Percentiles rank a stretch among this genome's conserved stretches.
phyloP scores from a whole-genome alignment of 1,140 invertebrate species.

The Drosophila erecta region DNA sequence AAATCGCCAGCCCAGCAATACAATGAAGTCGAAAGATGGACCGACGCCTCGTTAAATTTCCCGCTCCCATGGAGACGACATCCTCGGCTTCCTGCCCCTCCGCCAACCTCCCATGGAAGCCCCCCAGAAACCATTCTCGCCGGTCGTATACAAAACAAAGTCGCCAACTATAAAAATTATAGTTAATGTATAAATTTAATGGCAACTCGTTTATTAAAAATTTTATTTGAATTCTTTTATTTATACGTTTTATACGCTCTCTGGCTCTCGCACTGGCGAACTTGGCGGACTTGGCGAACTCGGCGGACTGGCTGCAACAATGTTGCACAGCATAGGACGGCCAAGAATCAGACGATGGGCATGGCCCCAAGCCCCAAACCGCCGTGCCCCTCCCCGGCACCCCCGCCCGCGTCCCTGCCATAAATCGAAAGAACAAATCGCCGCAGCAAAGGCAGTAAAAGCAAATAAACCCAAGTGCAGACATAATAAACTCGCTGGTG shows the following conservation, averaged over 20 bases:
- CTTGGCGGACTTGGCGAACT: slow-evolving; percentile 29
- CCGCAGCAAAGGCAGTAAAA: slow-evolving; percentile 81
- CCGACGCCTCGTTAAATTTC: slow-evolving; percentile 66
- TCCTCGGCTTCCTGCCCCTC: slow-evolving; percentile 42
- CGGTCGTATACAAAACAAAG: slow-evolving; percentile 79
- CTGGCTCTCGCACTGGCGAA: slow-evolving; percentile 64
- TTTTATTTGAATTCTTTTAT: slow-evolving; percentile 84
- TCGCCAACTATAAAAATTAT: slow-evolving; percentile 84
- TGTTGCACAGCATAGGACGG: slow-evolving; percentile 67
- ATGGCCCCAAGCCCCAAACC: slow-evolving; percentile 1
- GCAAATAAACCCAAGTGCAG: slow-evolving; percentile 82
- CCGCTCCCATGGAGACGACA: slow-evolving; percentile 23
- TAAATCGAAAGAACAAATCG: slow-evolving; percentile 83
- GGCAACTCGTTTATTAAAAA: slow-evolving; percentile 84
- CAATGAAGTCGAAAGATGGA: slow-evolving; percentile 57
- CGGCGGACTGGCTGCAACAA: slow-evolving; percentile 56
- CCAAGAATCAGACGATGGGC: slow-evolving; percentile 44
- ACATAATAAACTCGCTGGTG: slow-evolving; percentile 81
- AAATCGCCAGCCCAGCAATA: slow-evolving; percentile 52
- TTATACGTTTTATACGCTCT: slow-evolving; percentile 82
- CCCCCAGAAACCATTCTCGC: slow-evolving; percentile 9
- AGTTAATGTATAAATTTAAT: slow-evolving; percentile 85
- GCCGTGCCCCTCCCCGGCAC: slow-evolving; percentile 5
- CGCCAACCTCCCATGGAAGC: neutral
- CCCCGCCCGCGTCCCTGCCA: slow-evolving; percentile 41